Conservation (phyloP, 2,113 vertebrate species). For the Cettia cetti region DNA sequence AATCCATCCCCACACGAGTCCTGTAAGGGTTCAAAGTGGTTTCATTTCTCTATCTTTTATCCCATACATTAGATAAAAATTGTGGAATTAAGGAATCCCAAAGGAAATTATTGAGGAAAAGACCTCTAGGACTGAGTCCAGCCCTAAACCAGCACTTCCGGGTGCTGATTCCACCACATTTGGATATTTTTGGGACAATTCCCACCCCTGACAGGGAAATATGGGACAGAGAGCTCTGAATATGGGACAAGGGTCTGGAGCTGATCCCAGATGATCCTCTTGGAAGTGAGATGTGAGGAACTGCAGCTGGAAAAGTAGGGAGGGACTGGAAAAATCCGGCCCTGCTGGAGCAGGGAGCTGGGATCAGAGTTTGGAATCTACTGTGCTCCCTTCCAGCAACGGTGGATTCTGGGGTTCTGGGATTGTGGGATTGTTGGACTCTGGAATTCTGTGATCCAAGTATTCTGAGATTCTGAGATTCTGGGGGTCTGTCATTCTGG, state of each 20-base stretch:
- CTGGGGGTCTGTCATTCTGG: rapidly evolving
- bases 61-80: neutral
- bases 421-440: neutral
- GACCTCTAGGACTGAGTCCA: no score
- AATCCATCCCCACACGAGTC: rapidly evolving
- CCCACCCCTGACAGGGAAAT: neutral
- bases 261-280: neutral
- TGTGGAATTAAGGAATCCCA: neutral
- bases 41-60: neutral
- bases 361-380: neutral
- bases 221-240: neutral
- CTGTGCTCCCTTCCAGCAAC: neutral
- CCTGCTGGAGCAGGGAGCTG: neutral
- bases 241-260: neutral
- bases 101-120: neutral
- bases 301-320: neutral
- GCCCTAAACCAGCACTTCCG: neutral
- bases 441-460: no score
- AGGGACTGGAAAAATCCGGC: neutral
- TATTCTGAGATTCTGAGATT: no score
- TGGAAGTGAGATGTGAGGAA: neutral
- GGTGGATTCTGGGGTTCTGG: neutral
- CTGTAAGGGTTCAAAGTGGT: neutral
- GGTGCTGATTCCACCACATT: neutral
- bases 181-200: neutral